Evolutionary conservation across 2,888 invertebrate species (phyloP), one percentile per base, ranked within the genome.

Genomic region (Pyrocoelia pectoralis): DNA sequence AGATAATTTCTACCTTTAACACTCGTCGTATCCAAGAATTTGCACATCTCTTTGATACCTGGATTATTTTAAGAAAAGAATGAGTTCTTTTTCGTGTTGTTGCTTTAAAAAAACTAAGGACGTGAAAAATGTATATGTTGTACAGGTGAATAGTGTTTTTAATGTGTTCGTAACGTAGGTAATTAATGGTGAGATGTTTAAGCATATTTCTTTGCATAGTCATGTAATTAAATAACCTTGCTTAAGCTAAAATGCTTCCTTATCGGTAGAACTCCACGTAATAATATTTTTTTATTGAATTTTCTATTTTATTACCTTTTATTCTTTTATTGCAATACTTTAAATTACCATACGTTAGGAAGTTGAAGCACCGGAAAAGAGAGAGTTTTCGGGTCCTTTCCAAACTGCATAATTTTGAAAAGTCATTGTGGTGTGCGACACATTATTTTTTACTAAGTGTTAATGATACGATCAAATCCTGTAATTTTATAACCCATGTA

Each of bases 1-100:
- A 61, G 68, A 68, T 68, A 68, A 64, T 59, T 62, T 43, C 33
- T 56, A 28, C 24, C 13, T 55, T 56, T 50, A 38, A 63, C 54
- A 43, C 38, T n/a, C 33, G 24, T 40, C 52, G 56, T 56, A 46
- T n/a, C 46, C 18, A n/a, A 14, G 15, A 46, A 24, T 52, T 29
- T 17, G 19, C 17, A 6, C 43, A 14, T 24, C 10, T 54, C 19
- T 55, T 41, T 12, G 17, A 18, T 13, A n/a, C 24, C 40, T 24
- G 28, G 14, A 18, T 18, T 19, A 15, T 17, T 53, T 40, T 46
- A 17, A 48, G 24, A 24, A 49, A 49, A 50, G 12, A 13, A 60
- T 60, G 60, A 55, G 60, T 18, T 60, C 53, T 10, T 28, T 53
- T 13, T 48, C 28, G 59, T 60, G 60, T 14, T 60, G 58, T 41